Conservation (phyloP, 2,113 vertebrate genomes). For the Scatophagus argus region DNA sequence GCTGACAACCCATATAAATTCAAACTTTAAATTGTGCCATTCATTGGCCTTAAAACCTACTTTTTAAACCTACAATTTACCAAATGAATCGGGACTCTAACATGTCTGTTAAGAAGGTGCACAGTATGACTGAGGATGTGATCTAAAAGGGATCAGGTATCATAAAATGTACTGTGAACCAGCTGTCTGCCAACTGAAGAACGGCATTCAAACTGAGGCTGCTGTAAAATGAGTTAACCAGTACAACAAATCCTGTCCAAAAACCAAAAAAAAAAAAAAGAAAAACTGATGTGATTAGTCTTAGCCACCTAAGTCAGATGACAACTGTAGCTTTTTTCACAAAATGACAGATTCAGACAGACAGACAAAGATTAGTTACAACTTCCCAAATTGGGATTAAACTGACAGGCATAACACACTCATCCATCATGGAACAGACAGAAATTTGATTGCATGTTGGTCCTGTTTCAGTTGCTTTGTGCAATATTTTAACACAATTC, state of each 20-base stretch:
- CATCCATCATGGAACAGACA: conserved; percentile 15
- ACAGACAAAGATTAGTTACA: conserved; percentile 13
- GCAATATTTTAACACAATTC: not conserved
- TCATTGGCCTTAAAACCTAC: too few relatives aligned
- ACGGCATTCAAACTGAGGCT: not conserved
- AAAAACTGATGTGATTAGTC: not conserved
- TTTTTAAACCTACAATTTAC: too few relatives aligned
- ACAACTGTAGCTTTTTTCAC: not conserved
- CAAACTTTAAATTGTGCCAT: too few relatives aligned
- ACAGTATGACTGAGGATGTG: too few relatives aligned
- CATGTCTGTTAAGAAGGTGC: too few relatives aligned
- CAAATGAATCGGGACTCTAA: too few relatives aligned
- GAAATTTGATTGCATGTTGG: not conserved
- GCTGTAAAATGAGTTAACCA: not conserved
- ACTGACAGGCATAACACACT: not conserved
- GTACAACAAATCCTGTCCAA: not conserved
- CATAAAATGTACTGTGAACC: too few relatives aligned
- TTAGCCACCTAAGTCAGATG: not conserved
- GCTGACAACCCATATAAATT: too few relatives aligned
- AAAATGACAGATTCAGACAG: not conserved
- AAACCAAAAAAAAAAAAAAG: not conserved
- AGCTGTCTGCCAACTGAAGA: not conserved
- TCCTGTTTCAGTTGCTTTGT: not conserved
- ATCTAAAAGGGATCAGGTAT: too few relatives aligned
- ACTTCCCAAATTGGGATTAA: not conserved